Evolutionary conservation across 2,888 invertebrate species (phyloP), one percentile per base, ranked within the genome.

Genomic region (Tortricodes alternella): DNA sequence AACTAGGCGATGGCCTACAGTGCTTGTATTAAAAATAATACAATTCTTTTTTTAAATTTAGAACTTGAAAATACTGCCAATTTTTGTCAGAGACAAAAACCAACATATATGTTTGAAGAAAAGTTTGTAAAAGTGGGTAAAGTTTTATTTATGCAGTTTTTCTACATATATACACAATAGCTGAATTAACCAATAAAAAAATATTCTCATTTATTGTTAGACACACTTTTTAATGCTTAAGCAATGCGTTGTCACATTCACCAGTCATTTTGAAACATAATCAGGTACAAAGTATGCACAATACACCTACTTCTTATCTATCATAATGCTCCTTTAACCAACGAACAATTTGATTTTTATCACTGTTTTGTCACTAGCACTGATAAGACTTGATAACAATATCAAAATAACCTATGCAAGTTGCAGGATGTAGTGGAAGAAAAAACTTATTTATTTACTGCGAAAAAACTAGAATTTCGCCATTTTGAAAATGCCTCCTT

Each of bases 331-430:
- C 27, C 49, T 56, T 50, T 44, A 43, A 48, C 48, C 29, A 44
- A 44, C 37, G 44, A 50, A 37, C 24, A 50, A 49, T 56, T 50
- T 37, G 32, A 50, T 32, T 44, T 37, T 44, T 56, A 56, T 56
- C 56, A 32, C 23, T 38, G 37, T 56, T 44, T 44, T 32, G 37
- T 49, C 49, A 38, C 23, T 43, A 23, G 21, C 18, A 11, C 19
- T 37, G 56, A 56, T 56, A 56, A 50, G 29, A 9, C 5, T 23
- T 13, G 44, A 56, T 50, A 56, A 44, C 18, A 19, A 21, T 18
- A 38, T 50, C 29, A 56, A 50, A 56, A 56, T 37, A 56, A 9
- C 37, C 21, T 23, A n/a, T 19, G 13, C 16, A 41, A n/a, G 2
- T 5, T 29, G 29, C 19, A 13, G 2, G 2, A 37, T 29, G 9